These are phyloP conservation scores for Tachina fera DNA, from an alignment of 2,888 invertebrate species.

Conservation along the genomic window DNA sequence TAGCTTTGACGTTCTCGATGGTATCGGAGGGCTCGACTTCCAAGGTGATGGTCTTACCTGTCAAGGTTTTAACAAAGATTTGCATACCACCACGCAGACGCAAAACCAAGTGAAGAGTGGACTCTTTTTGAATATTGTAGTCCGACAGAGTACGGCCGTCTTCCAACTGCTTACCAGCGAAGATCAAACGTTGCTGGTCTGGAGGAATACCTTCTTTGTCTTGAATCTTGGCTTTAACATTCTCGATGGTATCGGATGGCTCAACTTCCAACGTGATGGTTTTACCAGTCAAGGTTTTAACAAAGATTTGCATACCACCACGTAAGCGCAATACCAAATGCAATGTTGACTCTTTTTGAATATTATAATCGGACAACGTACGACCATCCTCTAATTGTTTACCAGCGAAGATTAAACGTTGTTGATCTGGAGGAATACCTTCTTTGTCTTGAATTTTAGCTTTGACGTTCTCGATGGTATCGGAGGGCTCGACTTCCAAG, in stretches of 20 bases:
- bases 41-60: slow-evolving; percentile 73
- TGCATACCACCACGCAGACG: slow-evolving; percentile 74
- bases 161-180: slow-evolving; percentile 72
- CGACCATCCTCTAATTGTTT: slow-evolving; percentile 73
- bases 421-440: slow-evolving; percentile 73
- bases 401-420: slow-evolving; percentile 73
- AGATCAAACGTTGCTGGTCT: slow-evolving; percentile 73
- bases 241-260: slow-evolving; percentile 72
- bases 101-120: slow-evolving; percentile 72
- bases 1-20: slow-evolving; percentile 79
- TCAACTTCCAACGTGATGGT: slow-evolving; percentile 73
- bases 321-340: slow-evolving; percentile 73
- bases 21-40: slow-evolving; percentile 74
- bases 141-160: slow-evolving; percentile 74
- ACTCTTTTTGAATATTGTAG: slow-evolving; percentile 73
- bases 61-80: slow-evolving; percentile 72
- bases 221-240: slow-evolving; percentile 73
- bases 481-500: slow-evolving; percentile 72
- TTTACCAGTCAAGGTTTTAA: slow-evolving; percentile 72
- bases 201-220: slow-evolving; percentile 74
- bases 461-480: slow-evolving; percentile 73
- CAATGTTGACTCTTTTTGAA: slow-evolving; percentile 73
- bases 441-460: slow-evolving; percentile 73
- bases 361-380: slow-evolving; percentile 72
- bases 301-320: slow-evolving; percentile 74